These are phyloP conservation scores for Napeogenes sylphis DNA, from an alignment of 2,888 invertebrate species.

Conservation along the genomic window DNA sequence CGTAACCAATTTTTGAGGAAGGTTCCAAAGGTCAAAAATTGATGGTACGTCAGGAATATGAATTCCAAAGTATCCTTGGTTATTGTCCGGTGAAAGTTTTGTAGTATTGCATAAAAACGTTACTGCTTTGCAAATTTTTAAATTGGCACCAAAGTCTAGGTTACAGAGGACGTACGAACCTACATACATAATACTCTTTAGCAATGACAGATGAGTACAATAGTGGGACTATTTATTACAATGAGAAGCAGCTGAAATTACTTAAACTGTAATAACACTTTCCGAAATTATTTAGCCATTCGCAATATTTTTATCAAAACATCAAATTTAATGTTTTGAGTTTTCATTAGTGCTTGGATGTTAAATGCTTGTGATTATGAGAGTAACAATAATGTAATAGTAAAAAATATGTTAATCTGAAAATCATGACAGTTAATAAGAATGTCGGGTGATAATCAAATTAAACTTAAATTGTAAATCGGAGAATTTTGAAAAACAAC, in stretches of 20 bases:
- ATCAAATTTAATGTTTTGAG: not conserved
- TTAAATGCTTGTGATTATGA: not conserved
- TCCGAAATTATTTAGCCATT: not conserved
- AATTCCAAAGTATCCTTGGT: not conserved
- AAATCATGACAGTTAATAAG: not conserved
- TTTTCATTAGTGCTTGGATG: not conserved
- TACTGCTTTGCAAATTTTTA: not conserved
- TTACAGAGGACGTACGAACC: not conserved
- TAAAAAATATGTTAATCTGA: not conserved
- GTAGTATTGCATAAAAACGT: not conserved
- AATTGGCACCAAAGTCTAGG: conserved; percentile 3
- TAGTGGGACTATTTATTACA: too few relatives aligned
- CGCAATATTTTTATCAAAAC: not conserved
- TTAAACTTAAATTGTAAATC: not conserved
- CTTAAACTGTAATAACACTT: too few relatives aligned
- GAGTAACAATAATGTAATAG: not conserved
- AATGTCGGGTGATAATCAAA: not conserved
- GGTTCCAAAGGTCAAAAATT: not conserved
- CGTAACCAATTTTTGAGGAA: conserved; percentile 11
- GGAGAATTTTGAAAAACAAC: not conserved
- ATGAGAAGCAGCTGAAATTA: too few relatives aligned
- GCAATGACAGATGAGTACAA: too few relatives aligned
- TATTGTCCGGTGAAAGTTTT: not conserved
- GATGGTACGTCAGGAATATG: not conserved
- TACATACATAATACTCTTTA: too few relatives aligned